These are phyloP conservation scores for Erebia ligea DNA, from an alignment of 2,888 invertebrate species.

Conservation along the genomic window DNA sequence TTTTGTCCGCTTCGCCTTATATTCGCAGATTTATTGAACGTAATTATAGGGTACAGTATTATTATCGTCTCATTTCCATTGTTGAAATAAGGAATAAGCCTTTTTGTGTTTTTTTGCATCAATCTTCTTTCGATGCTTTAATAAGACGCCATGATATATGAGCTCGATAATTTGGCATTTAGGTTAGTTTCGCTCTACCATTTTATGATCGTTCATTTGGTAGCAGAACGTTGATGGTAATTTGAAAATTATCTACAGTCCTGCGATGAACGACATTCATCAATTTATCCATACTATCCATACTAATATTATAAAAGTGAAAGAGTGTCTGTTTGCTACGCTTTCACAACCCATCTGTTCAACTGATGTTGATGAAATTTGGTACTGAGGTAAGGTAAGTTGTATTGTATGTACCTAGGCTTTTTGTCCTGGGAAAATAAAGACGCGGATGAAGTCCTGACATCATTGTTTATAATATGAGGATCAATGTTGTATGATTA, in stretches of 20 bases:
- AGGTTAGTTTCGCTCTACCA: slow-evolving; percentile 42
- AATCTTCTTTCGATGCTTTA: slow-evolving; percentile 46
- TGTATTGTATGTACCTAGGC: too few species aligned
- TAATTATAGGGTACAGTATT: slow-evolving; percentile 65
- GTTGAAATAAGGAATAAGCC: slow-evolving; percentile 36
- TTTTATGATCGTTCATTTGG: slow-evolving; percentile 40
- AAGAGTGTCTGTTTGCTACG: too few species aligned
- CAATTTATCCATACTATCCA: background rate
- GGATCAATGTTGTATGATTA: too few species aligned
- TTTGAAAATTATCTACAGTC: slow-evolving; percentile 18
- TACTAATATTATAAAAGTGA: background rate
- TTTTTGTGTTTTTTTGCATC: slow-evolving; percentile 44
- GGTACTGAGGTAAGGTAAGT: too few species aligned
- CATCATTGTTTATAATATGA: too few species aligned
- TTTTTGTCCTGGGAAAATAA: too few species aligned
- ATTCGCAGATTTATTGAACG: slow-evolving; percentile 62
- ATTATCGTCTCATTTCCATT: slow-evolving; percentile 46
- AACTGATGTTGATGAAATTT: too few species aligned
- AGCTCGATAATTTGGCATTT: slow-evolving; percentile 44
- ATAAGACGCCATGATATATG: slow-evolving; percentile 45
- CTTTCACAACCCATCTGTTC: too few species aligned
- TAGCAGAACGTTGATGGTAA: slow-evolving; percentile 27
- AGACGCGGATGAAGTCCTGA: too few species aligned
- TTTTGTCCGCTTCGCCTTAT: slow-evolving; percentile 46
- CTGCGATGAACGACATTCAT: background rate